These are phyloP conservation scores for Sisyra terminalis DNA, from an alignment of 2,888 invertebrate species.

Conservation along the genomic window DNA sequence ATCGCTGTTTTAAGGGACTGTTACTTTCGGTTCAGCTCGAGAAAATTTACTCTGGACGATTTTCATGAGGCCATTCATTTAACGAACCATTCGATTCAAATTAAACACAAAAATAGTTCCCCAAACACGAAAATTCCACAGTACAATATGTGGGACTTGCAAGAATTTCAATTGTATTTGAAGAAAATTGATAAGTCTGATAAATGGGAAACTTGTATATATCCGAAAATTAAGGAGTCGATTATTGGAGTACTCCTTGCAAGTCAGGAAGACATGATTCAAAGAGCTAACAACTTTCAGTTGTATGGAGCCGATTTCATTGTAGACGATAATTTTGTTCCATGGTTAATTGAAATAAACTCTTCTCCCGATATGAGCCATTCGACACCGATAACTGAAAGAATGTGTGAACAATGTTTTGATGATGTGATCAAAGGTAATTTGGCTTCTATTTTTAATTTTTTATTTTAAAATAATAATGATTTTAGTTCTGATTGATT, in stretches of 20 bases:
- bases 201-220: slow-evolving; percentile 58
- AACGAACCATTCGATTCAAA: slow-evolving; percentile 77
- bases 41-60: slow-evolving; percentile 58
- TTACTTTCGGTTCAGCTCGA: slow-evolving; percentile 74
- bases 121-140: slow-evolving; percentile 47
- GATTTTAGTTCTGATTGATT: slow-evolving; percentile 59
- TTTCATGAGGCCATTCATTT: slow-evolving; percentile 75
- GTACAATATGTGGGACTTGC: slow-evolving; percentile 73
- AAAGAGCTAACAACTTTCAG: slow-evolving; percentile 65
- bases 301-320: slow-evolving; percentile 88
- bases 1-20: too few species aligned
- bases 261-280: slow-evolving; percentile 53
- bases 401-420: slow-evolving; percentile 63
- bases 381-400: slow-evolving; percentile 69
- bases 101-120: slow-evolving; percentile 39
- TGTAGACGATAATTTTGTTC: slow-evolving; percentile 65
- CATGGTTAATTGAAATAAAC: slow-evolving; percentile 89
- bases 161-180: slow-evolving; percentile 49
- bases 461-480: too few species aligned
- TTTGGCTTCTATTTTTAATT: too few species aligned
- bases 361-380: slow-evolving; percentile 69
- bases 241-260: slow-evolving; percentile 66
- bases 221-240: slow-evolving; percentile 70
- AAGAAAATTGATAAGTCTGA: slow-evolving; percentile 25
- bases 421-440: slow-evolving; percentile 77